Evolutionary conservation across 2,113 vertebrate species (phyloP).

Genomic region (Nothobranchius furzeri): DNA sequence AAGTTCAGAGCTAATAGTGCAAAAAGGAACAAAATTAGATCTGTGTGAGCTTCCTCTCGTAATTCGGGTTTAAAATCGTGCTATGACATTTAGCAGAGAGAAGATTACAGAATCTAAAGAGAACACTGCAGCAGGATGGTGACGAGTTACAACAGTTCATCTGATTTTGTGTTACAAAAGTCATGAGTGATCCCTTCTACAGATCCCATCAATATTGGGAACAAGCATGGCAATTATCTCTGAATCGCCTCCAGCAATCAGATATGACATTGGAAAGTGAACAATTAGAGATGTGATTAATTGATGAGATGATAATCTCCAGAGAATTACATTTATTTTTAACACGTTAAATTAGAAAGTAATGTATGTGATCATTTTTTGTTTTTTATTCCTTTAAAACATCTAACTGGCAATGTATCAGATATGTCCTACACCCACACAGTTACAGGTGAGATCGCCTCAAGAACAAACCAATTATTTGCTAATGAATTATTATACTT

Average conservation of each 20-base stretch:
- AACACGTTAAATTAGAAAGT: background rate
- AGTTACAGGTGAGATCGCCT: no score
- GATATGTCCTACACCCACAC: no score
- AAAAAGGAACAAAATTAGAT: constrained; percentile 36
- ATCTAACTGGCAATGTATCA: background rate
- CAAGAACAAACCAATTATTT: no score
- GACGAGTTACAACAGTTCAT: constrained; percentile 16
- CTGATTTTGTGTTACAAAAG: constrained; percentile 28
- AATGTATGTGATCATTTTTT: background rate
- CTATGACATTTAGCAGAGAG: constrained; percentile 17
- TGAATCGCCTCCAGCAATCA: constrained; percentile 24
- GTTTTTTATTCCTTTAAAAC: background rate
- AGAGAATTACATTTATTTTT: background rate
- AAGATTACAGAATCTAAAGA: constrained; percentile 22
- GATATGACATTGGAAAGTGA: constrained; percentile 30
- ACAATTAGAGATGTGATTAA: constrained; percentile 19
- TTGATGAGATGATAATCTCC: background rate
- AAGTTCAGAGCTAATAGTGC: constrained; percentile 33
- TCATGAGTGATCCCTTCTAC: background rate
- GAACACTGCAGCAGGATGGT: constrained; percentile 3
- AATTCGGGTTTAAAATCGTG: constrained; percentile 34
- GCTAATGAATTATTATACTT: background rate
- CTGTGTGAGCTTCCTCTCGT: constrained; percentile 24
- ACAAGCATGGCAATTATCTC: constrained; percentile 22
- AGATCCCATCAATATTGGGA: constrained; percentile 19